These are phyloP conservation scores for Pseudoips prasinana DNA, from an alignment of 2,888 invertebrate genomes.

Conservation along the genomic window DNA sequence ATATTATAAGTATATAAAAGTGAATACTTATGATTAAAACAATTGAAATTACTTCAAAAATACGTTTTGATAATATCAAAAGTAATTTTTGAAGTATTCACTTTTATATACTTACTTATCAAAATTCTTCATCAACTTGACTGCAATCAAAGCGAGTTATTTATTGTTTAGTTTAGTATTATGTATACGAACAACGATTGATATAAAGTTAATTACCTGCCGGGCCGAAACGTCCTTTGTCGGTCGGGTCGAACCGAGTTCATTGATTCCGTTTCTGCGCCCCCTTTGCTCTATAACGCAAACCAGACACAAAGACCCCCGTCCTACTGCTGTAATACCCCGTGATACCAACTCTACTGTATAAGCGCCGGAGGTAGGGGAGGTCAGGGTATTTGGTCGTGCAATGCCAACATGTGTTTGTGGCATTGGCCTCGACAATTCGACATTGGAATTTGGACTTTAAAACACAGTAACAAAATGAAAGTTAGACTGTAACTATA, in stretches of 20 bases:
- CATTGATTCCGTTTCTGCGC: constrained; percentile 78
- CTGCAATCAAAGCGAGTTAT: constrained; percentile 15
- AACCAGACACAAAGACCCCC: constrained; percentile 50
- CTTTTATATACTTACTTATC: too few relatives aligned
- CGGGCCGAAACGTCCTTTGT: constrained; percentile 76
- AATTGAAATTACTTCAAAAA: too few relatives aligned
- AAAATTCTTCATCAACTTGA: too few relatives aligned
- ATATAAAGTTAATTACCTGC: constrained; percentile 79
- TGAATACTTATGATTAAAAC: too few relatives aligned
- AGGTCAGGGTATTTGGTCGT: constrained; percentile 49
- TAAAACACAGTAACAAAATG: constrained; percentile 28
- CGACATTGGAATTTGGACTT: constrained; percentile 45
- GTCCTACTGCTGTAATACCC: constrained; percentile 22
- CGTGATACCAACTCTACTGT: constrained; percentile 19
- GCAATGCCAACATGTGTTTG: constrained; percentile 71
- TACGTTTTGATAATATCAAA: too few relatives aligned
- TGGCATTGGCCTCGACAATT: constrained; percentile 64
- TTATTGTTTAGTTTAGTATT: constrained; percentile 35
- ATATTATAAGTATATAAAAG: too few relatives aligned
- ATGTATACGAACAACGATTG: constrained; percentile 60
- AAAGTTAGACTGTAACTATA: constrained; percentile 10
- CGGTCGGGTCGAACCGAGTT: constrained; percentile 72
- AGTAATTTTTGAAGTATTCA: too few relatives aligned
- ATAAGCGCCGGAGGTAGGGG: constrained; percentile 33
- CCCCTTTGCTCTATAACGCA: constrained; percentile 59